Base-by-base conservation (phyloP, 2,888 invertebrate species). In the Artemia sp. region DNA sequence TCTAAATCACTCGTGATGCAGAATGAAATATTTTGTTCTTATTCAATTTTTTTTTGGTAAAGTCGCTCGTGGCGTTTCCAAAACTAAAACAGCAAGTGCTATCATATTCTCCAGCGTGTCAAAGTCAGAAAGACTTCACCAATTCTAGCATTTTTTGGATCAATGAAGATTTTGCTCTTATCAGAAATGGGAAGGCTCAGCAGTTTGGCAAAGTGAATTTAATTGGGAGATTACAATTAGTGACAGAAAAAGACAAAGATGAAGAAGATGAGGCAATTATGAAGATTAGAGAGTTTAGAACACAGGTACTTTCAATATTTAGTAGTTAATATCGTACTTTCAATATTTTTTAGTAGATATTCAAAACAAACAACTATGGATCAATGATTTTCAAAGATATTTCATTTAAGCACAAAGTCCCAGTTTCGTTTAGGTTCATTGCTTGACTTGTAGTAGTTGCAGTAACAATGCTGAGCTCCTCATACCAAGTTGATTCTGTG, bases 211-310 rank as follows among this genome's bases (percentile, higher is more conserved):
- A 94, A 82, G 83, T 98, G 52, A 98, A 96, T 82, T 81, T 99
- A 74, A 91, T 98, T 77, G 97, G 97, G 69, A 84, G 97, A 74
- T 82, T 98, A 73, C 96, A 96, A 79, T 80, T 96, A 72, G 93
- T 92, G 74, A 95, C 95, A 3, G 96, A 96, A 79, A 84, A 92
- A 74, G 92, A 92, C 73, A 92, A 92, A 79, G 87, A 95, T 77
- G 95, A 97, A 80, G 97, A 98, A 79, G 96, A 96, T 80, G 95
- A 97, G 80, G 95, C 95, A 71, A 98, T 98, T 77, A 92, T 97
- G 72, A 95, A 95, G 78, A 83, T 98, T 70, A 84, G 98, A 77
- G 95, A 96, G 78, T 82, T 96, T 74, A 84, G 98, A 76, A 86
- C 86, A 67, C 85, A 85, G 81, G 84, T 84, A 76, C 71, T 74